A percentile compares a stretch with the other conserved stretches of the same genome.
Evolutionary conservation across 2,888 invertebrate species (phyloP).

Genomic region (Troides helena): DNA sequence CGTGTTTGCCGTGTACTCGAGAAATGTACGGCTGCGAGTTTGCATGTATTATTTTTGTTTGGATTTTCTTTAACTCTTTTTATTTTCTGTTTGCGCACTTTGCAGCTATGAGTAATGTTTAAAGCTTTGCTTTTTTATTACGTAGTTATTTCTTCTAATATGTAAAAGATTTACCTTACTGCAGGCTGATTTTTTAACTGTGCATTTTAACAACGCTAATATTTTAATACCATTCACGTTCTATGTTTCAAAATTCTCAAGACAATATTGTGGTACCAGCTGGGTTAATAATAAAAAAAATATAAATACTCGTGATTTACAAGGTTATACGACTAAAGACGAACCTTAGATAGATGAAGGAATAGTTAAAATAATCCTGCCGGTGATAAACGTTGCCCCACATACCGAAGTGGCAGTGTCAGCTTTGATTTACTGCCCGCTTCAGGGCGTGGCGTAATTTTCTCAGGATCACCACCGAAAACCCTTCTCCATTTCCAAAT

Average conservation of each 20-base stretch:
- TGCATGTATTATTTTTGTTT: constrained; percentile 17
- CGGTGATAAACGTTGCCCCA: constrained; percentile 24
- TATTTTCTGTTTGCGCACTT: constrained; percentile 17
- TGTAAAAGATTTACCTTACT: no score
- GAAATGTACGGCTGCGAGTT: constrained; percentile 16
- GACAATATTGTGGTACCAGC: background rate
- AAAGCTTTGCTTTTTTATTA: background rate
- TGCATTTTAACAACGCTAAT: no score
- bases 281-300: no score
- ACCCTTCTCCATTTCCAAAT: constrained; percentile 12
- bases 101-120: constrained; percentile 6
- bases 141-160: no score
- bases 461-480: constrained; percentile 17
- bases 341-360: constrained; percentile 9
- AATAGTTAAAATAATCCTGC: constrained; percentile 6
- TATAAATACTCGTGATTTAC: no score
- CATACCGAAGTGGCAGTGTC: constrained; percentile 24
- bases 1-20: constrained; percentile 19
- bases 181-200: no score
- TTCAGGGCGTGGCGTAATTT: constrained; percentile 14
- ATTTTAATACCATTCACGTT: no score
- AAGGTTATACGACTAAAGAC: constrained; percentile 7
- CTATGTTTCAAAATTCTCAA: no score
- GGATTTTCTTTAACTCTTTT: constrained; percentile 8
- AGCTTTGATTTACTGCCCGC: constrained; percentile 25